Evolutionary conservation across 2,113 vertebrate species (phyloP), one percentile per base, ranked within the genome.

Genomic region (Crotalus viridis): DNA sequence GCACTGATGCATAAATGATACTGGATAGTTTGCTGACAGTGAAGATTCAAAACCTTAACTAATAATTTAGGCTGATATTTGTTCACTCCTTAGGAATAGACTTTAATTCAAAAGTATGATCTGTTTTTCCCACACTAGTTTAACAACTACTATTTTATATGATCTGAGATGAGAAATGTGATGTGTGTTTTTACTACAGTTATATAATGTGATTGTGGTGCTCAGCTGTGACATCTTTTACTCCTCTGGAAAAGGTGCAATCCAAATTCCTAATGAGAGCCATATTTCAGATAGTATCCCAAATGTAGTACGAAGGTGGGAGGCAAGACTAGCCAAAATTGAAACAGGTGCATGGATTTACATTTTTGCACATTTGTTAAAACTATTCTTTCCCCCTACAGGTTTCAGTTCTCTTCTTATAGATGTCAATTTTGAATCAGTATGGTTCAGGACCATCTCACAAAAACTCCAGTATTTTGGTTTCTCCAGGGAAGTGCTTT

Each of bases 111-210:
- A 8, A 91, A 48, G 10, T 39, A 46, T 46, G 17, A 46, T 43
- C 52, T 12, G 21, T 56, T 85, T 57, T 52, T 24, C 48, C 89
- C 39, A 39, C 19, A 92, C 3, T 7, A 22, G 0, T 92, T 93
- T 85, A 90, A 93, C 85, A 93, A 24, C 86, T 88, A 2, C 43
- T 90, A 4, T 2, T 0, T 17, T 88, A 26, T 15, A 15, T 90
- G 91, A 69, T 91, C 46, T 93, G 43, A 74, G 92, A 57, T 95
- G 17, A 87, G 17, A 88, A 95, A 90, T 74, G 93, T 28, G 22
- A 21, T 91, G 94, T 91, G 89, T 92, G 93, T 95, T 97, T 97
- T 64, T 90, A 92, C 92, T 94, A 15, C 90, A 7, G 88, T 57
- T 5, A 2, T 55, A 26, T 1, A 3, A 9, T 89, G 81, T 69